Percentiles rank a stretch among this genome's conserved stretches.
These are phyloP conservation scores for Pedionomus torquatus DNA, from an alignment of 2,113 vertebrate genomes.

Conservation along the genomic window DNA sequence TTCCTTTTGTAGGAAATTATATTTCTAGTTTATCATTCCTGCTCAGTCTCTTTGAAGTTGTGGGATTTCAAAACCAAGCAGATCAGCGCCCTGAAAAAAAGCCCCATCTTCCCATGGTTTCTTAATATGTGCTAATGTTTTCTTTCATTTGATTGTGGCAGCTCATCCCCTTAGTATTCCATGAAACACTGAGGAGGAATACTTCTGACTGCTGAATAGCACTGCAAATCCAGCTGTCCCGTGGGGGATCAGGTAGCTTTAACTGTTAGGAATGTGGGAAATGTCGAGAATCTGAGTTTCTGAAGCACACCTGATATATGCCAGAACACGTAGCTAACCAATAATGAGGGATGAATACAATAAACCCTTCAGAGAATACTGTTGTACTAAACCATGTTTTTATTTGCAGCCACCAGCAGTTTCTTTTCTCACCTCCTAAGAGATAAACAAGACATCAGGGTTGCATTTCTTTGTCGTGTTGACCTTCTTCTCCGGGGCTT, in stretches of 20 bases:
- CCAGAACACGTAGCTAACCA: neutral
- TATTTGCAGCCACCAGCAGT: neutral
- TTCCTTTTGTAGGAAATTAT: neutral
- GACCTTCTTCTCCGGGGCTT: neutral
- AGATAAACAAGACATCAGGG: neutral
- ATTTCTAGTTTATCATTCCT: neutral
- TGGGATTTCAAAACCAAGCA: neutral
- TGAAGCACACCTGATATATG: fast-evolving
- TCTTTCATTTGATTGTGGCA: neutral
- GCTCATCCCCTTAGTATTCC: neutral
- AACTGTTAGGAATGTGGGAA: neutral
- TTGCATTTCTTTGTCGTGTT: neutral
- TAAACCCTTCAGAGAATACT: neutral
- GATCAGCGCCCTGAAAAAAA: neutral
- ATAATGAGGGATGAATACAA: neutral
- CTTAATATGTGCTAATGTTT: neutral
- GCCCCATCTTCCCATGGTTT: neutral
- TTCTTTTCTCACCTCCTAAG: neutral
- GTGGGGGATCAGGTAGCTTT: neutral
- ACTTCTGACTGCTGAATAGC: neutral
- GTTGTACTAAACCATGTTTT: neutral
- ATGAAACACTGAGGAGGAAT: neutral
- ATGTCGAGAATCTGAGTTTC: neutral
- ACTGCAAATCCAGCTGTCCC: neutral
- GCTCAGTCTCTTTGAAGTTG: neutral